These are phyloP conservation scores for Chromis chromis DNA, from an alignment of 2,797 vertebrate species.

Conservation along the genomic window DNA sequence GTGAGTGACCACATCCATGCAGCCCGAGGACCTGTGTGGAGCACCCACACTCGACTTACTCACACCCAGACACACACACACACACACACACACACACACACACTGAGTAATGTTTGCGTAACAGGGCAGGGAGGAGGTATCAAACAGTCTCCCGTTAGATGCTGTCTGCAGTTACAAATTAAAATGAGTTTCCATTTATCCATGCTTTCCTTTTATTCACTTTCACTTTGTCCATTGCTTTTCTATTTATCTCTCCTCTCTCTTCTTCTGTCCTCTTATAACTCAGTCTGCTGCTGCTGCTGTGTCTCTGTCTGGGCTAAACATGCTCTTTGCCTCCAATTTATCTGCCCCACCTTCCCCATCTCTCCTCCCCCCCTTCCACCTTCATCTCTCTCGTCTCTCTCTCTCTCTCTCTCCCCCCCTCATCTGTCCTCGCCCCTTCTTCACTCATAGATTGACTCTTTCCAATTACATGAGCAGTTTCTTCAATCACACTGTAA, in stretches of 20 bases:
- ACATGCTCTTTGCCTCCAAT: slow-evolving; percentile 50
- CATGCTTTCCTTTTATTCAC: slow-evolving; percentile 27
- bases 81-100: slow-evolving; percentile 9
- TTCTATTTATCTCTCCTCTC: slow-evolving; percentile 45
- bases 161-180: slow-evolving; percentile 31
- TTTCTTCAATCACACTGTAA: slow-evolving; percentile 83
- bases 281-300: slow-evolving; percentile 30
- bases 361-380: slow-evolving; percentile 17
- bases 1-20: slow-evolving; percentile 49
- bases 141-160: slow-evolving; percentile 31
- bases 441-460: slow-evolving; percentile 74
- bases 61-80: slow-evolving; percentile 10
- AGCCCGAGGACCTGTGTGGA: slow-evolving; percentile 47
- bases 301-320: slow-evolving; percentile 42
- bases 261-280: slow-evolving; percentile 29
- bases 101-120: slow-evolving; percentile 23
- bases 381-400: slow-evolving; percentile 28
- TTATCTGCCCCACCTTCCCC: slow-evolving; percentile 47
- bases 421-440: slow-evolving; percentile 53
- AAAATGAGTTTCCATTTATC: slow-evolving; percentile 31
- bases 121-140: slow-evolving; percentile 28
- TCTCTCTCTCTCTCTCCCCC: slow-evolving; percentile 8
- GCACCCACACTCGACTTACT: slow-evolving; percentile 15
- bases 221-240: slow-evolving; percentile 34
- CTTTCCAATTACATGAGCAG: slow-evolving; percentile 80